Conservation (phyloP, 2,797 vertebrate genomes). For the Cygnus olor region DNA sequence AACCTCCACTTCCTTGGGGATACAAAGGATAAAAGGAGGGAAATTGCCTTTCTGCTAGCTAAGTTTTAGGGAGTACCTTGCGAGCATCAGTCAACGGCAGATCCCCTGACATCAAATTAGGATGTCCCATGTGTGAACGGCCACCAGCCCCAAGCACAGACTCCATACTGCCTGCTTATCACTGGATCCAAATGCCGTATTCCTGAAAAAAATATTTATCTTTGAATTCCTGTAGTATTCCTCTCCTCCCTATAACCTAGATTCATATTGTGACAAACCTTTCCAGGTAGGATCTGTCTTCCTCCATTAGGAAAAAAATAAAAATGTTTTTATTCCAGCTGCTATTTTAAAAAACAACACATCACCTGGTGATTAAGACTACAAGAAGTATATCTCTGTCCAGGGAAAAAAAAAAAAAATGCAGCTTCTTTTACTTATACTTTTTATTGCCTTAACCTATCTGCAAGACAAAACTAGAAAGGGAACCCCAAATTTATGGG, state of each 20-base stretch:
- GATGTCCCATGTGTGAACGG: fast-evolving
- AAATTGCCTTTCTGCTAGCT: background rate
- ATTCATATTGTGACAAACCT: background rate
- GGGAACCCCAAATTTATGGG: background rate
- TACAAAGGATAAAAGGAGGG: background rate
- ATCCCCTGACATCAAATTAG: background rate
- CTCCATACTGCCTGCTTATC: fast-evolving
- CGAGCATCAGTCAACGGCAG: background rate
- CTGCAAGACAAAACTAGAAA: background rate
- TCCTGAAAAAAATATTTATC: background rate
- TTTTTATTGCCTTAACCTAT: background rate
- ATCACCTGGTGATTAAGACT: background rate
- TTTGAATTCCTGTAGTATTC: background rate
- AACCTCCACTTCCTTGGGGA: background rate
- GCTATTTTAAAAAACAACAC: background rate
- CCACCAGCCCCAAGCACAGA: background rate
- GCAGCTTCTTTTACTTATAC: background rate
- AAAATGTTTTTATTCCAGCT: background rate
- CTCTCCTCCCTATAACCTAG: background rate
- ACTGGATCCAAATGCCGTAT: background rate
- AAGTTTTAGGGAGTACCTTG: background rate
- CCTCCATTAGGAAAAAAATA: background rate
- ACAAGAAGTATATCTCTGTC: background rate
- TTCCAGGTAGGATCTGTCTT: background rate
- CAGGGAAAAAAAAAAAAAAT: background rate